Evolutionary conservation across 2,888 invertebrate genomes (phyloP), one percentile per base, ranked within the genome.

Genomic region (Cecidostiba fungosa): DNA sequence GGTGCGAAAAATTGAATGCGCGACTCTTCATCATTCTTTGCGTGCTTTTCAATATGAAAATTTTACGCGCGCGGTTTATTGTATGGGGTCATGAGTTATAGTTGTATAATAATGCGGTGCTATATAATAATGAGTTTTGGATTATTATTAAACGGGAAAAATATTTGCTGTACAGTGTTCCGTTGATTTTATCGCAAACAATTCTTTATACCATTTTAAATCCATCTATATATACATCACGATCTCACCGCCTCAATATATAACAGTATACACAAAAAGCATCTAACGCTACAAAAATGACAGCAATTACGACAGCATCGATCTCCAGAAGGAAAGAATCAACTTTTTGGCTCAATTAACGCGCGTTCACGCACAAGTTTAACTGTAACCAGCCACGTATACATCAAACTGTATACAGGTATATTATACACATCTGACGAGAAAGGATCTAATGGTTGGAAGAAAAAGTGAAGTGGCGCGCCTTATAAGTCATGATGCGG

Each of bases 401-500:
- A n/a, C n/a, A n/a, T n/a, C n/a, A n/a, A n/a, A n/a, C n/a, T n/a
- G n/a, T n/a, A n/a, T n/a, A n/a, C n/a, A n/a, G n/a, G n/a, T n/a
- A n/a, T n/a, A n/a, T n/a, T n/a, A n/a, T 16, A 1, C 50, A 3
- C 43, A n/a, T 26, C 3, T 23, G 4, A 26, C 47, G 50, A 59
- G 59, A 59, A 19, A 59, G 54, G 32, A 54, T 54, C 50, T 76
- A 19, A n/a, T n/a, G 54, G 19, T 5, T 12, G 12, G 36, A 26
- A 29, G 29, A 59, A 59, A 76, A 32, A 50, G 43, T n/a, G 5
- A 59, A 76, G 54, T 76, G 77, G 77, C 36, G 26, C 39, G 54
- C 39, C 77, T 77, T 77, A 77, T 62, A 62, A 77, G 77, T 26
- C 77, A 62, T n/a, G 14, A 66, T 12, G 77, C 59, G 77, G 77